These are phyloP conservation scores for Scopus umbretta DNA, from an alignment of 2,113 vertebrate genomes.

Conservation along the genomic window DNA sequence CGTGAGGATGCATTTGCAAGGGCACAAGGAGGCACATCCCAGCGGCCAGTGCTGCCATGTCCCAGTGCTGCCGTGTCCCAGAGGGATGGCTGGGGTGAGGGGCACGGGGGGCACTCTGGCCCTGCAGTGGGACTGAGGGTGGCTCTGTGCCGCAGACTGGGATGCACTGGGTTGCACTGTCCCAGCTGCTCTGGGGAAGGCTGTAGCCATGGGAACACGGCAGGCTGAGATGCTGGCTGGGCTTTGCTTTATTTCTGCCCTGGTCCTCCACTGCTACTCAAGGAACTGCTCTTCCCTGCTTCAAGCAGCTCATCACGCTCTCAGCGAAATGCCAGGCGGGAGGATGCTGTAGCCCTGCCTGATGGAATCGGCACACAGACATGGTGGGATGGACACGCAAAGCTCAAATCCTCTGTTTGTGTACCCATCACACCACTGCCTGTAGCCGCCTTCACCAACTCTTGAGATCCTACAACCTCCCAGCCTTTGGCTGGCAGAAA, in stretches of 20 bases:
- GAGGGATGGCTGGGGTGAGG: neutral
- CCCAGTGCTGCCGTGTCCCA: neutral
- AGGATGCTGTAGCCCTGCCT: neutral
- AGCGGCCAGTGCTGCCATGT: rapidly evolving
- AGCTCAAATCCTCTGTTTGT: neutral
- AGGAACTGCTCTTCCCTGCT: neutral
- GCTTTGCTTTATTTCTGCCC: neutral
- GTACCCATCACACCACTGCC: rapidly evolving
- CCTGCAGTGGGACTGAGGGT: neutral
- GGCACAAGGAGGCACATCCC: rapidly evolving
- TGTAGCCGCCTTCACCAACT: rapidly evolving
- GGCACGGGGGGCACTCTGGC: rapidly evolving
- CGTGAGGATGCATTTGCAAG: rapidly evolving
- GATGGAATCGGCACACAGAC: neutral
- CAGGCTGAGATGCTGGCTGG: neutral
- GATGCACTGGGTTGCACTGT: neutral
- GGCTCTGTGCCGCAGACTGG: neutral
- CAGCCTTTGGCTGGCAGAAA: neutral
- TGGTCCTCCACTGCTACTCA: neutral
- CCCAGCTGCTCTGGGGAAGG: neutral
- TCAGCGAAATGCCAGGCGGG: neutral
- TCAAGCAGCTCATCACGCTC: neutral
- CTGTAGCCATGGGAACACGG: slow-evolving; percentile 51
- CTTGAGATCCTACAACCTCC: neutral
- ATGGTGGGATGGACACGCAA: neutral